Evolutionary conservation across 2,797 vertebrate genomes (phyloP).

Genomic region (Avahi laniger): DNA sequence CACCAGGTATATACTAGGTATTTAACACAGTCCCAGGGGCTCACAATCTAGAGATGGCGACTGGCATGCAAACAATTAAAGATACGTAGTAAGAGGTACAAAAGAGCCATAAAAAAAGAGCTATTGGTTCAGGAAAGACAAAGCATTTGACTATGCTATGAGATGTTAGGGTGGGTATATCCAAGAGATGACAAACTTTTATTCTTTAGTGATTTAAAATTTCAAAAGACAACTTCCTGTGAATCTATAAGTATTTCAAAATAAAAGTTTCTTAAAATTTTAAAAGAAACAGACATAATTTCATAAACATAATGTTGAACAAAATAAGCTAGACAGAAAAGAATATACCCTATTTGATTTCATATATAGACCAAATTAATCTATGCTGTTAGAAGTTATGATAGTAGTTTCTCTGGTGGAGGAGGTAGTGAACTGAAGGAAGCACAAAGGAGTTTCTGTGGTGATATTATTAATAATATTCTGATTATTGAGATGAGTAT

Average conservation of each 20-base stretch:
- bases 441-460: background rate
- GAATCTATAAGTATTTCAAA: conserved; percentile 25
- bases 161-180: background rate
- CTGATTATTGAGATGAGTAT: background rate
- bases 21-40: background rate
- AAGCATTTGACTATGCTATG: background rate
- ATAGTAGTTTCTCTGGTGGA: background rate
- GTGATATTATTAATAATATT: background rate
- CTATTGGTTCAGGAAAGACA: background rate
- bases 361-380: background rate
- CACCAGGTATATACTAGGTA: background rate
- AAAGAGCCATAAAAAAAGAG: background rate
- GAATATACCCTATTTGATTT: background rate
- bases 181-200: background rate
- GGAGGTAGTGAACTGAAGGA: background rate
- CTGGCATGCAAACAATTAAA: background rate
- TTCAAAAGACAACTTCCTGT: background rate
- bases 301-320: conserved; percentile 43
- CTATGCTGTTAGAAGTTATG: background rate
- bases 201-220: conserved; percentile 24
- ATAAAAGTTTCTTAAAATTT: background rate
- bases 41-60: background rate
- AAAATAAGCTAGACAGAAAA: conserved; percentile 23
- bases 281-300: conserved; percentile 29
- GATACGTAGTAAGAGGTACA: background rate